Evolutionary conservation across 2,797 vertebrate species (phyloP).

Genomic region (Prionace glauca): DNA sequence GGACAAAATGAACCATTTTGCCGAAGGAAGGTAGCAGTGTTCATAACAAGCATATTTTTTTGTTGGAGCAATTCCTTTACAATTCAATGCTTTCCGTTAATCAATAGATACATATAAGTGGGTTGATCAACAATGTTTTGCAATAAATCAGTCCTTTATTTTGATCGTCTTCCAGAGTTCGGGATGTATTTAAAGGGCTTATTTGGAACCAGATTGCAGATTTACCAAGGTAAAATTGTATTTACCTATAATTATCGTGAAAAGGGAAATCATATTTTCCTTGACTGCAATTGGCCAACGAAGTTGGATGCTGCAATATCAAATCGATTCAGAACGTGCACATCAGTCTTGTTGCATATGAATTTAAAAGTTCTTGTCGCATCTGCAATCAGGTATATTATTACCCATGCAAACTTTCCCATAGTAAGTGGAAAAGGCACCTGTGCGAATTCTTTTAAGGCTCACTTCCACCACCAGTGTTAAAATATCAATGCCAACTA

Average conservation of each 20-base stretch:
- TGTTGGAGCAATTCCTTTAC: not conserved
- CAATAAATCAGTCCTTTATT: not conserved
- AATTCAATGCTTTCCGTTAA: not conserved
- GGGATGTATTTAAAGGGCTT: not conserved
- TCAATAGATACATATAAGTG: not conserved
- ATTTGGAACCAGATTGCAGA: too few species aligned
- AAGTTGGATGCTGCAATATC: not conserved
- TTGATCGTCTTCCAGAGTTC: not conserved
- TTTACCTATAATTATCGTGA: not conserved
- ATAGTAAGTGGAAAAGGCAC: not conserved
- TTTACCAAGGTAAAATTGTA: too few species aligned
- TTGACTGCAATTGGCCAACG: not conserved
- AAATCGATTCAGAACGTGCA: not conserved
- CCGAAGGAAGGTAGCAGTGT: too few species aligned
- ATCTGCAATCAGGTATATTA: not conserved
- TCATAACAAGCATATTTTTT: not conserved
- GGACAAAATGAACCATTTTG: not conserved
- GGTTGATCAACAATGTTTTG: not conserved
- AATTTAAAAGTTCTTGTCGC: not conserved
- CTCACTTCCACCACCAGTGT: not conserved
- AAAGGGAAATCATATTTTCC: not conserved
- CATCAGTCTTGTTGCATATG: not conserved
- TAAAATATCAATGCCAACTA: conserved; percentile 35
- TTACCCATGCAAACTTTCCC: not conserved
- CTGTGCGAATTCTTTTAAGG: not conserved